These are phyloP conservation scores for Nebria salina DNA, from an alignment of 2,888 invertebrate species.

Conservation along the genomic window DNA sequence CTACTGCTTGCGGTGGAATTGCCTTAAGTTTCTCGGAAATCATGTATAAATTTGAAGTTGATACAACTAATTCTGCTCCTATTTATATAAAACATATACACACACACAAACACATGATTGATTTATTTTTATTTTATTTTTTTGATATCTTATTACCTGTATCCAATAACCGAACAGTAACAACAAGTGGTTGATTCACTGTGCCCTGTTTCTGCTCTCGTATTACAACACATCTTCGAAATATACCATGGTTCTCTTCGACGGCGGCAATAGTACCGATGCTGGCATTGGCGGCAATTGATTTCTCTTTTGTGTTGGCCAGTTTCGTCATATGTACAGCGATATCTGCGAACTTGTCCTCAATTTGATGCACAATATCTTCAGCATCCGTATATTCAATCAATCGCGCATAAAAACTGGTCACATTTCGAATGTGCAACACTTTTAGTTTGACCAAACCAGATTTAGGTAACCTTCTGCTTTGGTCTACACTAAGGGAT, in stretches of 20 bases:
- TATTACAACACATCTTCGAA: slow-evolving; percentile 68
- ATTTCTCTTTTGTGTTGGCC: slow-evolving; percentile 51
- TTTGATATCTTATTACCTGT: slow-evolving; percentile 13
- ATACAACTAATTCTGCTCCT: slow-evolving; percentile 63
- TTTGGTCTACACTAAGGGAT: slow-evolving; percentile 65
- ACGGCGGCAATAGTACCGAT: slow-evolving; percentile 70
- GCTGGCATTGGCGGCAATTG: slow-evolving; percentile 58
- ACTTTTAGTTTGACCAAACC: slow-evolving; percentile 70
- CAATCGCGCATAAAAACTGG: slow-evolving; percentile 70
- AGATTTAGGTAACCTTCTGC: slow-evolving; percentile 65
- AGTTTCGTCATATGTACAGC: slow-evolving; percentile 53
- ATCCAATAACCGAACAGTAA: slow-evolving; percentile 39
- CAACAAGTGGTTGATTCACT: slow-evolving; percentile 49
- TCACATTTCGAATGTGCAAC: slow-evolving; percentile 68
- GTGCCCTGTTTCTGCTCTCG: slow-evolving; percentile 60
- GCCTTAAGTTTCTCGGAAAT: slow-evolving; percentile 66
- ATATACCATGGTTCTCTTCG: slow-evolving; percentile 63
- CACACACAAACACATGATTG: not conserved
- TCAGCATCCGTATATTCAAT: slow-evolving; percentile 60
- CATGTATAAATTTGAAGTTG: slow-evolving; percentile 62
- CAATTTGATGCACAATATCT: slow-evolving; percentile 49
- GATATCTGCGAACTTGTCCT: slow-evolving; percentile 53
- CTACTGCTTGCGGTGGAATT: slow-evolving; percentile 61
- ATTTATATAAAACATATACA: not conserved
- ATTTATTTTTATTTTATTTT: not conserved